These are phyloP conservation scores for Choristoneura fumiferana DNA, from an alignment of 1,140 invertebrate genomes.

Conservation along the genomic window DNA sequence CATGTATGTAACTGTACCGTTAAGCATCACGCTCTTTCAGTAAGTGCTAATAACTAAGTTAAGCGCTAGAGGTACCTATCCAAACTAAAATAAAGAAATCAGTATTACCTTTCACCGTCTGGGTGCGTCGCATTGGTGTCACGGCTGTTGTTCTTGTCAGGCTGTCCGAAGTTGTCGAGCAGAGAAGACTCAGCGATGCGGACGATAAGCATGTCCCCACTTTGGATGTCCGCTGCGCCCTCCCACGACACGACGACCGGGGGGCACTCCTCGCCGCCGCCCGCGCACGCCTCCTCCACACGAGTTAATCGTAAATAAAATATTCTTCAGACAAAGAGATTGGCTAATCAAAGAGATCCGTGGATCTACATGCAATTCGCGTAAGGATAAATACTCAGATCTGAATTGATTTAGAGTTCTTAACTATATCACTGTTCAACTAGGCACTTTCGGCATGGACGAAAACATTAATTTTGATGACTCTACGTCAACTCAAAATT, in stretches of 20 bases:
- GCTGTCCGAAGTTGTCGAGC: slow-evolving; percentile 55
- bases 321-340: background rate
- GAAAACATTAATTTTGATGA: too few relatives aligned
- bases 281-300: slow-evolving; percentile 74
- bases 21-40: too few relatives aligned
- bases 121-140: slow-evolving; percentile 44
- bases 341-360: background rate
- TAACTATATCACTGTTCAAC: too few relatives aligned
- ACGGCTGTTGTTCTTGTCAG: slow-evolving; percentile 47
- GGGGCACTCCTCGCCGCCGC: slow-evolving; percentile 67
- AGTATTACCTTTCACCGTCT: slow-evolving; percentile 44
- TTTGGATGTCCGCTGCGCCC: slow-evolving; percentile 82
- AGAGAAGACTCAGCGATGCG: slow-evolving; percentile 81
- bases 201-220: slow-evolving; percentile 84
- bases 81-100: too few relatives aligned
- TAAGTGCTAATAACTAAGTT: too few relatives aligned
- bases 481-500: too few relatives aligned
- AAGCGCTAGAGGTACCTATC: too few relatives aligned
- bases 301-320: background rate
- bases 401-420: too few relatives aligned
- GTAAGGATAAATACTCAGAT: too few relatives aligned
- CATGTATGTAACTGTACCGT: too few relatives aligned
- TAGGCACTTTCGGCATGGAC: too few relatives aligned
- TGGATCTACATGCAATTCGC: too few relatives aligned
- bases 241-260: slow-evolving; percentile 81